phyloP scores from a whole-genome alignment of 2,888 invertebrate genomes.

The Drosophila falleni region DNA sequence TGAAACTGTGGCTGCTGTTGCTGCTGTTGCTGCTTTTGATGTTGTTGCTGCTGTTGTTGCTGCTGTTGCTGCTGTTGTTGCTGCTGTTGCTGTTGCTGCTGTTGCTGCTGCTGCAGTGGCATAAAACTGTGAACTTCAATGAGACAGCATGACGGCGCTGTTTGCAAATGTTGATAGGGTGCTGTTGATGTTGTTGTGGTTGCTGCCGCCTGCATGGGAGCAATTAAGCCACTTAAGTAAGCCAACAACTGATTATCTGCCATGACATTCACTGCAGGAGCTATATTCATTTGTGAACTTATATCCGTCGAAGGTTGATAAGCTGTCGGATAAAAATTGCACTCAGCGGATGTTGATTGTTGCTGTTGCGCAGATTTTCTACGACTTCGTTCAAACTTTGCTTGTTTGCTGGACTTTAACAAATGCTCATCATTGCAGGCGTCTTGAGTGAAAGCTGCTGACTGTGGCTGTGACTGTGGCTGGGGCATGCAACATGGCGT shows the following conservation, averaged over 20 bases:
- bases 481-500: neutral
- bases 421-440: neutral
- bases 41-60: neutral
- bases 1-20: neutral
- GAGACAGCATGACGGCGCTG: constrained; percentile 11
- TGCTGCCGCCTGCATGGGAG: neutral
- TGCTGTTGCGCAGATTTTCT: neutral
- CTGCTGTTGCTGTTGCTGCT: neutral
- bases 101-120: constrained; percentile 10
- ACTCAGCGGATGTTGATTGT: neutral
- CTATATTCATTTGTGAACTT: neutral
- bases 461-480: no score
- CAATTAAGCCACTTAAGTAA: constrained; percentile 29
- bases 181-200: neutral
- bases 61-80: neutral
- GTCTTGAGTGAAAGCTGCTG: neutral
- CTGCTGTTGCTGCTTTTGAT: neutral
- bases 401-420: neutral
- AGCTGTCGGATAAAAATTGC: neutral
- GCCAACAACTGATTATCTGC: constrained; percentile 18
- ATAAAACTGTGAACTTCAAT: constrained; percentile 10
- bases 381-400: neutral
- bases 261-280: neutral
- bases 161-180: constrained; percentile 8
- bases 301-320: neutral